A percentile compares a stretch with the other conserved stretches of the same genome.
These are phyloP conservation scores for Saguinus midas DNA, from an alignment of 2,113 vertebrate genomes.

Conservation along the genomic window DNA sequence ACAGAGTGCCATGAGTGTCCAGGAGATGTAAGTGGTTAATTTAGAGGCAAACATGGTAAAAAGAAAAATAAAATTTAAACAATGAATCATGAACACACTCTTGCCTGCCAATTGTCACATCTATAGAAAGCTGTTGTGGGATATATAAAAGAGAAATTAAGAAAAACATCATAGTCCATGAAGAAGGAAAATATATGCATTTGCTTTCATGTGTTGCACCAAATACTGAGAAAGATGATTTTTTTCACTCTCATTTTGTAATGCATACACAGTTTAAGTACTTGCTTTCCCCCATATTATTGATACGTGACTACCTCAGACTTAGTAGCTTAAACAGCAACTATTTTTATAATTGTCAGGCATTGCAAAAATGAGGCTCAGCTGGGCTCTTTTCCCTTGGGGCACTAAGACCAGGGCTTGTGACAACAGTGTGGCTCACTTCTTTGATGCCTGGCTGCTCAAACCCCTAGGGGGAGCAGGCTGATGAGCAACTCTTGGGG, in stretches of 20 bases:
- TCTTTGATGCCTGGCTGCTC: no score
- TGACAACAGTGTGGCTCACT: no score
- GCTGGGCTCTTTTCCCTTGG: accelerated
- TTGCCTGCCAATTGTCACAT: background rate
- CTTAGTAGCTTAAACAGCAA: background rate
- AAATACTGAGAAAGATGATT: background rate
- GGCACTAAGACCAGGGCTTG: no score
- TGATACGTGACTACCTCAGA: background rate
- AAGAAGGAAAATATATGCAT: background rate
- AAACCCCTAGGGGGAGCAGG: no score
- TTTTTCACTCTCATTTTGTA: background rate
- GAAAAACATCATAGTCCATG: background rate
- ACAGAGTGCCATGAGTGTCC: background rate
- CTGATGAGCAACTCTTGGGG: no score
- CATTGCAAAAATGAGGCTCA: background rate
- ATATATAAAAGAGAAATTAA: background rate
- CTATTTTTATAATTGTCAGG: background rate
- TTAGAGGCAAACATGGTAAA: background rate
- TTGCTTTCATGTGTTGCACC: accelerated
- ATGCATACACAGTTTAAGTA: background rate
- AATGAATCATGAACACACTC: background rate
- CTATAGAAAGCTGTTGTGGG: background rate
- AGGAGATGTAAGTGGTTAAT: background rate
- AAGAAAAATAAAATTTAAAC: background rate
- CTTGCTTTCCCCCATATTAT: background rate